A percentile compares a stretch with the other conserved stretches of the same genome.
These are phyloP conservation scores for Nasua narica DNA, from an alignment of 2,797 vertebrate genomes.

Conservation along the genomic window DNA sequence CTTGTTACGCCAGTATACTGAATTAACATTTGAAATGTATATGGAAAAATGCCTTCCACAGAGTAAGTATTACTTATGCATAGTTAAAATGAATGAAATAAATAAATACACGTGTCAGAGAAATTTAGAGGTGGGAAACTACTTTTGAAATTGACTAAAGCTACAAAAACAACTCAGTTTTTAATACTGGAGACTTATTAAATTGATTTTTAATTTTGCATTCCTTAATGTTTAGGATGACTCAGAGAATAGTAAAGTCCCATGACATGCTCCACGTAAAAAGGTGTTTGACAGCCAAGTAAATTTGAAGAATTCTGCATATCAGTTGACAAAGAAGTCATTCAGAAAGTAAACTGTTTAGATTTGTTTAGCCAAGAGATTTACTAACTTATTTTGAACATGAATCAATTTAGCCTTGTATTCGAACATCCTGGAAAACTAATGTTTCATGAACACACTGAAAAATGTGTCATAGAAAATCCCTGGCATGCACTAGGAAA, in stretches of 20 bases:
- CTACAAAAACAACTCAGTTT: background rate
- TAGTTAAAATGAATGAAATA: conserved; percentile 8
- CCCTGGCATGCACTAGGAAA: background rate
- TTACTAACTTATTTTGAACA: background rate
- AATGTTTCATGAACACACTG: background rate
- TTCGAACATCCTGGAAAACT: background rate
- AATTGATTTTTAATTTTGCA: background rate
- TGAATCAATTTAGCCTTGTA: background rate
- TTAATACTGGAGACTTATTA: background rate
- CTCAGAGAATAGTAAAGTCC: background rate
- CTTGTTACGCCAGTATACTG: background rate
- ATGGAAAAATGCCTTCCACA: background rate
- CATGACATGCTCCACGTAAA: background rate
- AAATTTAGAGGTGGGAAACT: background rate
- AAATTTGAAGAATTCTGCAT: conserved; percentile 1
- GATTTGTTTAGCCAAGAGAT: background rate
- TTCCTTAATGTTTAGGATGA: background rate
- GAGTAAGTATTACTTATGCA: background rate
- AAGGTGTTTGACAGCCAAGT: background rate
- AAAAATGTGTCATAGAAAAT: background rate
- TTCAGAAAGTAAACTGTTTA: conserved; percentile 4
- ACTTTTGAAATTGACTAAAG: background rate
- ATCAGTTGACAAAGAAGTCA: conserved; percentile 2
- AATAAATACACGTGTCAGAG: background rate
- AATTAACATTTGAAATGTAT: background rate